phyloP scores from a whole-genome alignment of 2,888 invertebrate genomes.

The Amorpha juglandis region DNA sequence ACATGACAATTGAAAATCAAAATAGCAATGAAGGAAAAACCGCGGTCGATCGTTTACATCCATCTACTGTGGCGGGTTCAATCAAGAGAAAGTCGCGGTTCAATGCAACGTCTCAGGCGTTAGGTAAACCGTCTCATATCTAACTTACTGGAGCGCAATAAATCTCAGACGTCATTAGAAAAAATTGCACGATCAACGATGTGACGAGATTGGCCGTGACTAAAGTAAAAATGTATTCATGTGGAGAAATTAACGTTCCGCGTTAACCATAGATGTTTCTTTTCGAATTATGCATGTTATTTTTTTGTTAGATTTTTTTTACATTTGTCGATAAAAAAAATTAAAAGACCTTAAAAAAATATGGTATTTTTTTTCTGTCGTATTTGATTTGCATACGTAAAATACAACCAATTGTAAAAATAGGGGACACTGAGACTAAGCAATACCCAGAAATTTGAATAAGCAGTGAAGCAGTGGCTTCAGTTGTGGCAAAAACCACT shows the following conservation, averaged over 20 bases:
- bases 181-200: constrained; percentile 47
- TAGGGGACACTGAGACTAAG: no score
- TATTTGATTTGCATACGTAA: no score
- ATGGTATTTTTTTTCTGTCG: no score
- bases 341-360: no score
- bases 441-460: no score
- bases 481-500: no score
- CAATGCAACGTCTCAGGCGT: constrained; percentile 48
- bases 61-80: constrained; percentile 40
- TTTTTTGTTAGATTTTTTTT: no score
- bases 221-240: constrained; percentile 40
- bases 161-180: constrained; percentile 62
- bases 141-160: constrained; percentile 48
- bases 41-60: background rate
- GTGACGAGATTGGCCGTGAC: constrained; percentile 58
- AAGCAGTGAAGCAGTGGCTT: no score
- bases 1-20: background rate
- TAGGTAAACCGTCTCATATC: constrained; percentile 32
- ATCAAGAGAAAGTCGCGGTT: constrained; percentile 55
- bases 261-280: constrained; percentile 27
- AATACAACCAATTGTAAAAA: no score
- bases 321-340: no score
- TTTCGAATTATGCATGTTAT: constrained; percentile 18
- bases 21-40: background rate
- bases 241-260: constrained; percentile 43